Evolutionary conservation across 2,888 invertebrate species (phyloP).

Genomic region (Rhagonycha fulva): DNA sequence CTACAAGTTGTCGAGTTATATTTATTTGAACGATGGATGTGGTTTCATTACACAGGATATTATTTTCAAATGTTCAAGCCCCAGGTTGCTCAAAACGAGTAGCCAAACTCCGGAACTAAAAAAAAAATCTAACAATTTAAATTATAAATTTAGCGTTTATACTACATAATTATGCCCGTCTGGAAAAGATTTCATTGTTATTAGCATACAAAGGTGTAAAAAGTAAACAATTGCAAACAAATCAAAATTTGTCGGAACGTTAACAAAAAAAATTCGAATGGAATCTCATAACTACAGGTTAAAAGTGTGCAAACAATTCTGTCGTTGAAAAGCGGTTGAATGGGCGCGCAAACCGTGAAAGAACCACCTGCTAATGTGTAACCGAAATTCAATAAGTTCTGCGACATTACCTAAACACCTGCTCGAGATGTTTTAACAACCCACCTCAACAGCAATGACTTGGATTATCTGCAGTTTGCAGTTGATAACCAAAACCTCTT

Average conservation of each 20-base stretch:
- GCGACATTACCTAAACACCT: conserved; percentile 2
- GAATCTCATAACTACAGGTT: not conserved
- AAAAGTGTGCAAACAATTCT: conserved; percentile 2
- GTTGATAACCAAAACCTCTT: not conserved
- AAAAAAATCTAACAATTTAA: not conserved
- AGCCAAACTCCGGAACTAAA: not conserved
- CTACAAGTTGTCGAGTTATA: not conserved
- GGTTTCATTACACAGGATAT: not conserved
- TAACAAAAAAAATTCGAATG: not conserved
- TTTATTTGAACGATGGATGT: not conserved
- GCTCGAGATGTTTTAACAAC: not conserved
- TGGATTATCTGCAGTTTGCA: not conserved
- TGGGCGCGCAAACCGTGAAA: conserved; percentile 17
- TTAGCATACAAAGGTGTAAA: not conserved
- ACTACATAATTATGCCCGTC: not conserved
- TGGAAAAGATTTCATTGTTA: not conserved
- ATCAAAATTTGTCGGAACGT: not conserved
- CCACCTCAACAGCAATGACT: not conserved
- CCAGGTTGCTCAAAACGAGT: not conserved
- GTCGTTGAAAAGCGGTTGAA: conserved; percentile 10
- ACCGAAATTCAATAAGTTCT: conserved; percentile 14
- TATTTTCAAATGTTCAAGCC: not conserved
- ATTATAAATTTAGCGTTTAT: not conserved
- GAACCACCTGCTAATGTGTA: conserved; percentile 17
- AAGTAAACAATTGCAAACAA: not conserved